Percentiles rank a stretch among this genome's conserved stretches.
These are phyloP conservation scores for Tamandua tetradactyla DNA, from an alignment of 2,797 vertebrate genomes.

Conservation along the genomic window DNA sequence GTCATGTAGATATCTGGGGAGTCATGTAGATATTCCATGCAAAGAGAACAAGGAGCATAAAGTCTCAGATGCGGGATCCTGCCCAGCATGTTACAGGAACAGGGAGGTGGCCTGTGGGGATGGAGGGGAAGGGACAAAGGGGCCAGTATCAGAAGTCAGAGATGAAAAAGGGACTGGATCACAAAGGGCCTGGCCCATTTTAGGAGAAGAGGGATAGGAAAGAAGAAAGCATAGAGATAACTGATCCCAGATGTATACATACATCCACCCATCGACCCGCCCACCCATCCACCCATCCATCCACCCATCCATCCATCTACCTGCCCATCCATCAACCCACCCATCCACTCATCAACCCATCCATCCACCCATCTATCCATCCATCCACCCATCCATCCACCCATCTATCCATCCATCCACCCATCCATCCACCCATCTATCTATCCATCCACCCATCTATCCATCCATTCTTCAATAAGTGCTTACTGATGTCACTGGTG, in stretches of 20 bases:
- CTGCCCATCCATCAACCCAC: no score
- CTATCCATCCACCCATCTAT: background rate
- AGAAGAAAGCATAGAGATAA: background rate
- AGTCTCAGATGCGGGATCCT: background rate
- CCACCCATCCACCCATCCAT: background rate
- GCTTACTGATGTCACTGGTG: background rate
- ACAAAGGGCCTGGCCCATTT: background rate
- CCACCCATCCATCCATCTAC: background rate
- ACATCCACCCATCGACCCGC: background rate
- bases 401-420: no score
- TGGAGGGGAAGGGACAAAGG: background rate
- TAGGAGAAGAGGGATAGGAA: background rate
- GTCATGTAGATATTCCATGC: background rate
- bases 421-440: no score
- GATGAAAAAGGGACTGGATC: background rate
- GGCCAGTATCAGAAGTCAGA: background rate
- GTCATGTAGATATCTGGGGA: no score
- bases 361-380: no score
- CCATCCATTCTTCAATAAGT: background rate
- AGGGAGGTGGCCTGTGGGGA: background rate
- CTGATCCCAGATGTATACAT: background rate
- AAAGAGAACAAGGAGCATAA: background rate
- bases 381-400: no score
- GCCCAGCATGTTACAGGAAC: accelerated
- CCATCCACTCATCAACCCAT: no score